These are phyloP conservation scores for Drosophila orosa DNA, from an alignment of 1,140 invertebrate genomes.

Conservation along the genomic window DNA sequence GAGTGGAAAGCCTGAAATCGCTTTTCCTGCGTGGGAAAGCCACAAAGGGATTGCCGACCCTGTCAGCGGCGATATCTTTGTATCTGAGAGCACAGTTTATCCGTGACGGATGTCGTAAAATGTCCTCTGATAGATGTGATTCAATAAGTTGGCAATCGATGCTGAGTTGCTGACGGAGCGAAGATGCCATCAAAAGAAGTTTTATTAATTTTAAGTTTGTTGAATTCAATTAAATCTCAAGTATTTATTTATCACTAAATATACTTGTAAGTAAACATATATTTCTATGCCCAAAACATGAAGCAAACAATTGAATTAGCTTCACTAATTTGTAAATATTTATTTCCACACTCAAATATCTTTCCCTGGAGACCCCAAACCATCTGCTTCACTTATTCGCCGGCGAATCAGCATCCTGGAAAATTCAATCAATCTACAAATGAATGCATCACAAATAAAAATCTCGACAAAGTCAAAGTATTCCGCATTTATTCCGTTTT, in stretches of 20 bases:
- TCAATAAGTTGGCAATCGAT: conserved; percentile 52
- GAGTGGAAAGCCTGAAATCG: conserved; percentile 57
- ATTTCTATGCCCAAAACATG: too few relatives aligned
- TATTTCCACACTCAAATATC: conserved; percentile 2
- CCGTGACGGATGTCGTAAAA: conserved; percentile 48
- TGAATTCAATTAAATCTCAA: neutral
- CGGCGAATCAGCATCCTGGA: neutral
- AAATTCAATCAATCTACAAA: conserved; percentile 21
- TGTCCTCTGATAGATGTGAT: conserved; percentile 40
- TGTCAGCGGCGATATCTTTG: conserved; percentile 23
- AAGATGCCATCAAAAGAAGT: neutral
- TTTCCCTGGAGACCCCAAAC: neutral
- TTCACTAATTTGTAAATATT: conserved; percentile 1
- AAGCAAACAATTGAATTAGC: neutral
- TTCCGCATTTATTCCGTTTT: conserved; percentile 1
- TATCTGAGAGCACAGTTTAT: conserved; percentile 23
- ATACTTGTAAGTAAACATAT: too few relatives aligned
- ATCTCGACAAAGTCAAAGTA: conserved; percentile 23
- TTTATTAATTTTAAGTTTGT: neutral
- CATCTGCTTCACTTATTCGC: too few relatives aligned
- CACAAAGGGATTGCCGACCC: conserved; percentile 25
- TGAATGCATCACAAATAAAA: conserved; percentile 19
- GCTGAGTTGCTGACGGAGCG: neutral
- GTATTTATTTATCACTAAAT: neutral
- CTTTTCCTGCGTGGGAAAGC: conserved; percentile 23